These are phyloP conservation scores for Suncus etruscus DNA, from an alignment of 2,113 vertebrate species.

Conservation along the genomic window DNA sequence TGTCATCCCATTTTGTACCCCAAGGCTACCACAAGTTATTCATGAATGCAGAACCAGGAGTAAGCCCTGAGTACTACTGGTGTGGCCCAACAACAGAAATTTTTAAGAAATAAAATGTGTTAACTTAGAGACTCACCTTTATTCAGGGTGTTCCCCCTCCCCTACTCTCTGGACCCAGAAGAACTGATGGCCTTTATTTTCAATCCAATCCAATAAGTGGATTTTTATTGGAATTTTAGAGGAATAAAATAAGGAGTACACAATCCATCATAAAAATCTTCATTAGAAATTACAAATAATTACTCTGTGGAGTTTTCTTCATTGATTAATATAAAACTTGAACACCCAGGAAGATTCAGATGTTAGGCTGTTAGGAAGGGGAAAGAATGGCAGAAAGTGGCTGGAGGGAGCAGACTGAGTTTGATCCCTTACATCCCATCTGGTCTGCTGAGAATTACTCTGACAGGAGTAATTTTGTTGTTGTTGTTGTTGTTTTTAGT, in stretches of 20 bases:
- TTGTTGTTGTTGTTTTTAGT: no score
- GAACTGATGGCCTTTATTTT: neutral
- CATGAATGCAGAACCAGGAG: no score
- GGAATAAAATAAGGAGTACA: neutral
- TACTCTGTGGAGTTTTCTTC: neutral
- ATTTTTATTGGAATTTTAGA: neutral
- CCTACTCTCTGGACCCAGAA: neutral
- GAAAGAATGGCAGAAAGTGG: neutral
- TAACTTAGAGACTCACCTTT: neutral
- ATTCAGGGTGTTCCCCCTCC: neutral
- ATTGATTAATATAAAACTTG: neutral
- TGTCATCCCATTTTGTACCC: no score
- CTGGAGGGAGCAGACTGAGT: no score
- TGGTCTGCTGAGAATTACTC: no score
- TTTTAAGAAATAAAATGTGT: neutral
- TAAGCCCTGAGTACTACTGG: no score
- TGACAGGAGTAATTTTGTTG: no score
- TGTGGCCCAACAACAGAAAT: no score
- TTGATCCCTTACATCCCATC: no score
- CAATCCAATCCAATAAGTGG: neutral
- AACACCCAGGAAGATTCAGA: neutral
- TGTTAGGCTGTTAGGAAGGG: neutral
- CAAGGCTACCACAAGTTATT: no score
- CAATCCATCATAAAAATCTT: neutral
- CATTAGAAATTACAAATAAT: neutral